These are phyloP conservation scores for Argynnis bischoffii DNA, from an alignment of 2,888 invertebrate species.

Conservation along the genomic window DNA sequence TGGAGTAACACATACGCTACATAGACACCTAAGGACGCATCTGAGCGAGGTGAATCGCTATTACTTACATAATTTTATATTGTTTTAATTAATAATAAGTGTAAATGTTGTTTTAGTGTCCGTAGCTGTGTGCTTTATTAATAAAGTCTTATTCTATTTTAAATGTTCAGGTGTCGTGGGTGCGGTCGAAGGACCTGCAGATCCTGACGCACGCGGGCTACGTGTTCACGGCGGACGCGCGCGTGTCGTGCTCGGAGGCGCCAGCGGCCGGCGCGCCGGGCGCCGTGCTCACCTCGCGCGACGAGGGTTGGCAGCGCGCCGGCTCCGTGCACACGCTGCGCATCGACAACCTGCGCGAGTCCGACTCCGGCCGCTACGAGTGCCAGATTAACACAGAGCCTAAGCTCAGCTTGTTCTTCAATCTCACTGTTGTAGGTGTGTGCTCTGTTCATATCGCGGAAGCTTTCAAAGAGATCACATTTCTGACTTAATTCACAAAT, in stretches of 20 bases:
- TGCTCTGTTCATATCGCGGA: not conserved
- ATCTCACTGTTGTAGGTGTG: conserved; percentile 84
- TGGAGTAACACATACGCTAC: too few species aligned
- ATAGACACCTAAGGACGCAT: too few species aligned
- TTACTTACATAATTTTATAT: too few species aligned
- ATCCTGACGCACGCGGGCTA: conserved; percentile 85
- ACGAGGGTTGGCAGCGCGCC: conserved; percentile 67
- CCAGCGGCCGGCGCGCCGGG: conserved; percentile 74
- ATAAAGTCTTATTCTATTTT: too few species aligned
- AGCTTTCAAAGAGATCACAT: too few species aligned
- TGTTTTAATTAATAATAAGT: not conserved
- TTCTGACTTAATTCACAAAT: too few species aligned
- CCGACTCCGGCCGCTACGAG: conserved; percentile 87
- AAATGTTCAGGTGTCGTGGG: conserved; percentile 86
- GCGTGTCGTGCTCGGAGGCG: conserved; percentile 84
- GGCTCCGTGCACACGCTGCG: conserved; percentile 82
- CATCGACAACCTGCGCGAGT: conserved; percentile 80
- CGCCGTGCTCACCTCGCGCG: conserved; percentile 76
- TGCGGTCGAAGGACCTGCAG: conserved; percentile 86
- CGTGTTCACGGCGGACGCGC: conserved; percentile 86
- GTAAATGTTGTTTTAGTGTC: not conserved
- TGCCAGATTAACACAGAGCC: conserved; percentile 90
- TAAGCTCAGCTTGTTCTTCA: conserved; percentile 86
- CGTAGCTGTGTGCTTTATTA: too few species aligned
- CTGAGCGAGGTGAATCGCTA: too few species aligned